Percentiles rank a stretch among this genome's conserved stretches.
phyloP scores from a whole-genome alignment of 2,797 vertebrate genomes.

The Tokudaia muenninki region DNA sequence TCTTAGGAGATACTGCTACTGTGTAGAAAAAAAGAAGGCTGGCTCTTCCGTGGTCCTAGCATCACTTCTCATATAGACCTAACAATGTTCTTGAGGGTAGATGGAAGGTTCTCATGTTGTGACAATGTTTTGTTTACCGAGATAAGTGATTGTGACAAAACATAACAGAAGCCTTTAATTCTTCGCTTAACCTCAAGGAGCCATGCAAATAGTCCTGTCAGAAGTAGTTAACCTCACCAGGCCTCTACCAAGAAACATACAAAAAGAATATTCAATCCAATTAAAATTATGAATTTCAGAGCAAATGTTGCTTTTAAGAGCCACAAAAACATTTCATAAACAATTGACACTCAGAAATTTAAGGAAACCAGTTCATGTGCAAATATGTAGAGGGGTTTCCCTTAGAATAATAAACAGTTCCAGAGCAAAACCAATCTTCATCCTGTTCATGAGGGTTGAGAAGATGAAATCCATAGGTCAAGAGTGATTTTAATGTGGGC shows the following conservation, averaged over 20 bases:
- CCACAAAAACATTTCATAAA: constrained; percentile 37
- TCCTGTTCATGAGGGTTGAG: background rate
- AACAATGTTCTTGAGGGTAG: background rate
- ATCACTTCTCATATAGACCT: constrained; percentile 10
- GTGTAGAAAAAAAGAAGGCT: background rate
- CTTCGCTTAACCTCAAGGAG: background rate
- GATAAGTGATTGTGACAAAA: constrained; percentile 25
- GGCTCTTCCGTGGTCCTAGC: background rate
- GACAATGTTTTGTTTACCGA: background rate
- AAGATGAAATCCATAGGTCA: constrained; percentile 10
- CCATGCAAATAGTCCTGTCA: background rate
- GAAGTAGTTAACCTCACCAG: background rate
- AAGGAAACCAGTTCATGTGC: constrained; percentile 17
- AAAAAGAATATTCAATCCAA: constrained; percentile 3
- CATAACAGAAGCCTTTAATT: constrained; percentile 14
- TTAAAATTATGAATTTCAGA: constrained; percentile 41
- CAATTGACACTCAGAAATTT: constrained; percentile 3
- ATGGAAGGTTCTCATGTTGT: background rate
- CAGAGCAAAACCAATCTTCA: background rate
- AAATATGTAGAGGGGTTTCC: background rate
- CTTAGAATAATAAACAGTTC: background rate
- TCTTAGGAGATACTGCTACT: background rate
- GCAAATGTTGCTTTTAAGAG: constrained; percentile 35
- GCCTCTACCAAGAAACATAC: background rate
- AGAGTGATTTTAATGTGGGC: constrained; percentile 26